Evolutionary conservation across 2,797 vertebrate species (phyloP).

Genomic region (Austrolebias charrua): DNA sequence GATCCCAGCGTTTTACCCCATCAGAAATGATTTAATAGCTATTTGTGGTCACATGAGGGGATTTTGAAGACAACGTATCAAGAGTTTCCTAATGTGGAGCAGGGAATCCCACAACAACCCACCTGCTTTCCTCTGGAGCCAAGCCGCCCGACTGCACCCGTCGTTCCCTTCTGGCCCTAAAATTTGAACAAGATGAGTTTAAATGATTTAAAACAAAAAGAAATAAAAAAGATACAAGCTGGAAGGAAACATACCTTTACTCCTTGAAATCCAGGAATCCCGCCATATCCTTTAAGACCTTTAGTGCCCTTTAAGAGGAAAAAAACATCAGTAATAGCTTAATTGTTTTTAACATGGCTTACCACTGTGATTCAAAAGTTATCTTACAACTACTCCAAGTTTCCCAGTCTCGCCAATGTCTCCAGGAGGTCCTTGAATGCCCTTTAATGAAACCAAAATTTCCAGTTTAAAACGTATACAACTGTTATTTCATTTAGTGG

Average conservation of each 20-base stretch:
- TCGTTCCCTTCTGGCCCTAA: constrained; percentile 74
- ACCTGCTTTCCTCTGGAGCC: constrained; percentile 77
- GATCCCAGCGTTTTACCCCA: constrained; percentile 50
- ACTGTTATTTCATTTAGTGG: constrained; percentile 21
- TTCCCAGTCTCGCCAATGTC: constrained; percentile 68
- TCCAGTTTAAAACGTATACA: constrained; percentile 31
- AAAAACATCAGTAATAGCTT: constrained; percentile 40
- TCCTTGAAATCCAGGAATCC: constrained; percentile 80
- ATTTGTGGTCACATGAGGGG: constrained; percentile 32
- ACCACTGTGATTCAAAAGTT: constrained; percentile 22
- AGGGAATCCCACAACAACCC: constrained; percentile 43
- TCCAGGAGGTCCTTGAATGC: constrained; percentile 75
- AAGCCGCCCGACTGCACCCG: constrained; percentile 60
- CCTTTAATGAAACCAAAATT: constrained; percentile 66
- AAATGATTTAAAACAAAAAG: constrained; percentile 18
- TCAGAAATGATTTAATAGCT: constrained; percentile 55
- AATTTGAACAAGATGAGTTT: constrained; percentile 37
- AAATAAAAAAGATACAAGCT: not conserved
- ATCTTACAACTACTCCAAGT: constrained; percentile 71
- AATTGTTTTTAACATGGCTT: constrained; percentile 30
- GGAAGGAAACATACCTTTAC: constrained; percentile 76
- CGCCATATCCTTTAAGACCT: constrained; percentile 76
- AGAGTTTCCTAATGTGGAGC: constrained; percentile 15
- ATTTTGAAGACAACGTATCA: constrained; percentile 45
- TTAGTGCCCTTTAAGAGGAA: constrained; percentile 66